A percentile compares a stretch with the other conserved stretches of the same genome.
Conservation (phyloP, 2,113 vertebrate genomes). For the Epinephelus moara region DNA sequence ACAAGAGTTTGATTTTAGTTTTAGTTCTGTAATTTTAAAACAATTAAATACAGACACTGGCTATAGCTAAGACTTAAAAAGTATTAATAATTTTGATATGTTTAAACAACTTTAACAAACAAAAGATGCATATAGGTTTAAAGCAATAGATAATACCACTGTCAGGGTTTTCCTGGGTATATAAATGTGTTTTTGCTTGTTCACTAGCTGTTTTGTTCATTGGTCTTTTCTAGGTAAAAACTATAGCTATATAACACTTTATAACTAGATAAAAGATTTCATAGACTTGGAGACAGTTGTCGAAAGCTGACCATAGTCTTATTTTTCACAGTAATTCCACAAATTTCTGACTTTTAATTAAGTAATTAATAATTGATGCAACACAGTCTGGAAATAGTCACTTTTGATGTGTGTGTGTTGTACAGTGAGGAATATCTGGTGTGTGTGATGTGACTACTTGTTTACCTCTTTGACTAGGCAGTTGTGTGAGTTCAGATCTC, state of each 20-base stretch:
- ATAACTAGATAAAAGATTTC: not conserved
- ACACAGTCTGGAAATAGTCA: not conserved
- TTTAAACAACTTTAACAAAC: not conserved
- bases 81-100: not conserved
- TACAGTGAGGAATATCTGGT: not conserved
- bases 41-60: not conserved
- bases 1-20: not conserved
- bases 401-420: not conserved
- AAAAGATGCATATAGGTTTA: not conserved
- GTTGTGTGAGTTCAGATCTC: constrained; percentile 98
- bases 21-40: not conserved
- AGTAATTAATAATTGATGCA: not conserved
- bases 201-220: not conserved
- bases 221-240: not conserved
- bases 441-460: not conserved
- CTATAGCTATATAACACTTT: too few species aligned
- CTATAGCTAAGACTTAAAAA: not conserved
- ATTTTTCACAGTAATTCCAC: not conserved
- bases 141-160: not conserved
- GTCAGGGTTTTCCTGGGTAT: not conserved
- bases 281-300: not conserved
- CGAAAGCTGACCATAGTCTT: not conserved
- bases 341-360: not conserved
- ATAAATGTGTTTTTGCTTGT: not conserved
- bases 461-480: constrained; percentile 95